phyloP scores from a whole-genome alignment of 2,797 vertebrate species.

The Catostomus latipinnis region DNA sequence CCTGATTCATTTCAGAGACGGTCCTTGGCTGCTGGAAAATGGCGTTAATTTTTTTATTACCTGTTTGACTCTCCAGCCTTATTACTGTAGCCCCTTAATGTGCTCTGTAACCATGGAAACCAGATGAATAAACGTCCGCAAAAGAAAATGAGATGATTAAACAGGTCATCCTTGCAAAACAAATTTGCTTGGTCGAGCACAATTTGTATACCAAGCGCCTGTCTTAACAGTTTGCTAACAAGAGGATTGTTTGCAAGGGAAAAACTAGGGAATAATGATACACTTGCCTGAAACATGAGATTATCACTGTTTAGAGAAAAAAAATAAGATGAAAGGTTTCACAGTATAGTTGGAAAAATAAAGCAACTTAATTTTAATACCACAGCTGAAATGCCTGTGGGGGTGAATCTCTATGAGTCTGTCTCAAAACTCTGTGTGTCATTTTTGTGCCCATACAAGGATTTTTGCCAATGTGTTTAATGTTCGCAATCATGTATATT shows the following conservation, averaged over 20 bases:
- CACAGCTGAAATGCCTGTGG: constrained; percentile 21
- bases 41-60: constrained; percentile 99
- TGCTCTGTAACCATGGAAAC: constrained; percentile 99
- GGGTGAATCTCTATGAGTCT: constrained; percentile 15
- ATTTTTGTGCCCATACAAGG: constrained; percentile 35
- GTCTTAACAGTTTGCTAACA: constrained; percentile 88
- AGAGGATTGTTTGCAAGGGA: constrained; percentile 83
- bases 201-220: constrained; percentile 82
- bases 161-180: constrained; percentile 99
- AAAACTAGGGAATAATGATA: constrained; percentile 41
- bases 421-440: not conserved
- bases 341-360: constrained; percentile 23
- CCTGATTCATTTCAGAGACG: constrained; percentile 89
- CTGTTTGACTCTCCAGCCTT: constrained; percentile 99
- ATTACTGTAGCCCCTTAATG: constrained; percentile 99
- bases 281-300: constrained; percentile 36
- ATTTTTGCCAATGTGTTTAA: constrained; percentile 40
- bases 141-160: constrained; percentile 99
- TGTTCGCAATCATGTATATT: constrained; percentile 37
- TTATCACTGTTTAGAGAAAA: constrained; percentile 48
- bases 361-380: constrained; percentile 34
- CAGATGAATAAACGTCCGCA: constrained; percentile 99
- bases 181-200: constrained; percentile 92
- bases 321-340: constrained; percentile 46
- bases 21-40: constrained; percentile 90